Conservation (phyloP, 2,797 vertebrate species). For the Coregonus ussuriensis region DNA sequence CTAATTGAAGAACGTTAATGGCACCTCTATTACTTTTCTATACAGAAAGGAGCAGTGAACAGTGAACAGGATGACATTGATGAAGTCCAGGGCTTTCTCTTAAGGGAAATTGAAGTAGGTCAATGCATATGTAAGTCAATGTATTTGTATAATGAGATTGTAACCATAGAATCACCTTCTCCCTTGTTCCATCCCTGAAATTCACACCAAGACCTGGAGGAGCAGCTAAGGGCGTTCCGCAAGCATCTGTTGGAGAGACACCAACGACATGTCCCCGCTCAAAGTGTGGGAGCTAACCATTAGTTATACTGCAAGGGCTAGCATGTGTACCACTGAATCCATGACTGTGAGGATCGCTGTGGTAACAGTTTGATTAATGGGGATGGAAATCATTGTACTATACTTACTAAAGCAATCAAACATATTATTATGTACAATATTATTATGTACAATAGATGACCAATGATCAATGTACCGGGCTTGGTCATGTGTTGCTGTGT, state of each 20-base stretch:
- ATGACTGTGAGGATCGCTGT: not conserved
- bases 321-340: no score
- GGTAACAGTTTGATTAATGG: constrained; percentile 1
- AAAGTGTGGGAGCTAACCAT: constrained; percentile 92
- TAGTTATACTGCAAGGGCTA: not conserved
- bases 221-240: constrained; percentile 82
- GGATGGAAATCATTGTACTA: not conserved
- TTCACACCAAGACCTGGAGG: constrained; percentile 84
- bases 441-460: no score
- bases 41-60: constrained; percentile 69
- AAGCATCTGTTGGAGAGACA: constrained; percentile 89
- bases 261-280: constrained; percentile 86
- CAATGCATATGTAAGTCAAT: not conserved
- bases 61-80: constrained; percentile 74
- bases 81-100: constrained; percentile 93
- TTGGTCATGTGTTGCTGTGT: no score
- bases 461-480: not conserved
- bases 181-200: constrained; percentile 68
- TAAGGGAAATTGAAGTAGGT: constrained; percentile 89
- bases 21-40: not conserved
- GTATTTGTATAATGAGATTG: not conserved
- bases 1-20: not conserved
- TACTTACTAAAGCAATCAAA: not conserved
- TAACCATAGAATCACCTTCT: not conserved
- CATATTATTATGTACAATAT: not conserved